Base-by-base conservation (phyloP, 2,888 invertebrate genomes). In the Cerastis leucographa region DNA sequence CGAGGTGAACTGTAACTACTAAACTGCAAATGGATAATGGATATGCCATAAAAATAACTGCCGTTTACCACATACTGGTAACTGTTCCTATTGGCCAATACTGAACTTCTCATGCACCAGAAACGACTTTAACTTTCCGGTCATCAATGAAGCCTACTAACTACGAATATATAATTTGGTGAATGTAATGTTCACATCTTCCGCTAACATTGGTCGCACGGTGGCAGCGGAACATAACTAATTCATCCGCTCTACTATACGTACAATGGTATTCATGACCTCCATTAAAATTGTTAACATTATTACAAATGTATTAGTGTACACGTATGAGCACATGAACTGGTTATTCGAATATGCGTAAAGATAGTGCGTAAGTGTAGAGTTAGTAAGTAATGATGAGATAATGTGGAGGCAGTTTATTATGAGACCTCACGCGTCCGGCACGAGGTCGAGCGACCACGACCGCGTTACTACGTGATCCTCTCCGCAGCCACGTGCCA, bases 401-500 rank as follows among this genome's bases (percentile, higher is more conserved):
- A 88, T 83, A 78, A 79, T 78, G 67, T 79, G 66, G 73, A 84
- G 79, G 78, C 42, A 71, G 40, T 75, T 69, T 82, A 71, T 82
- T 73, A 67, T 62, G 65, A 84, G 84, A 83, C 88, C 88, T 85
- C 81, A 84, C 79, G 75, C 71, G 71, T 74, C 67, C 81, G 77
- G 42, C 68, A 69, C 83, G 77, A 83, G 90, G 89, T 88, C 91
- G 81, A 70, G 67, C 77, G 89, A 87, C 61, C 19, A 17, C 59
- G 59, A 64, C 85, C 86, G 86, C 85, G 78, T 66, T 54, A 12
- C 77, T 85, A 91, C 91, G 92, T 92, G 92, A 85, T 86, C 76
- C 73, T 81, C 79, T 78, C 72, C 62, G 74, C 59, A 79, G 80
- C 77, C 80, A 88, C 87, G 88, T 85, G 82, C 81, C 71, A 84